Evolutionary conservation across 1,140 invertebrate genomes (phyloP), one percentile per base, ranked within the genome.

Genomic region (Panagrolaimus sp.): DNA sequence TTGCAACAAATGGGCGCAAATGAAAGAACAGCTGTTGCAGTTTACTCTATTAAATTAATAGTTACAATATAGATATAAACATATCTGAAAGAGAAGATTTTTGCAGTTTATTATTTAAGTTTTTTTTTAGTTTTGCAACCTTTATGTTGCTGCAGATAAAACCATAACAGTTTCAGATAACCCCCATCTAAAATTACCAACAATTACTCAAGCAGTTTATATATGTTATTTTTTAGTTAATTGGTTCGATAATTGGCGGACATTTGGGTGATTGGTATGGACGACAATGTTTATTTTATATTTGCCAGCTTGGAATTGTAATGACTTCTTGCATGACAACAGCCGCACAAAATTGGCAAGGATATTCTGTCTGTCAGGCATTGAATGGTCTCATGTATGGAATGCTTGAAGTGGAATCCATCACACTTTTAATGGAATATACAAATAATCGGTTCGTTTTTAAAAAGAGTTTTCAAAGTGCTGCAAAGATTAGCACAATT

Each of bases 381-480:
- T 65, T 74, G 38, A 78, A 80, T 63, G 79, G 78, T 42, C 69
- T 80, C 38, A 43, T 80, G 11, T 80, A 81, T 53, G 78, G 78
- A n/a, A 65, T 81, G 20, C 70, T 80, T 63, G 78, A 80, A 65
- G 75, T 75, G 9, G 71, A 73, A 65, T 75, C 73, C n/a, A 61
- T 80, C 7, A 77, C 77, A n/a, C 66, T 81, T 70, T 70, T 80
- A 79, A 74, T 80, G 72, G 78, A 80, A 68, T 77, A 73, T 61
- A 80, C 78, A 9, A 80, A 78, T 67, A 81, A 80, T 65, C 74
- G 74, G 74, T 79, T 47, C 16, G 16, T 63, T 63, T 47, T 16
- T 16, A 4, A 4, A 38, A 38, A 4, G 31, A 38, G 5, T 57
- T 69, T 57, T 73, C 69, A 65, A 1, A 1, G n/a, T 48, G 70